These are phyloP conservation scores for Drosophila leonis DNA, from an alignment of 2,888 invertebrate species.

Conservation along the genomic window DNA sequence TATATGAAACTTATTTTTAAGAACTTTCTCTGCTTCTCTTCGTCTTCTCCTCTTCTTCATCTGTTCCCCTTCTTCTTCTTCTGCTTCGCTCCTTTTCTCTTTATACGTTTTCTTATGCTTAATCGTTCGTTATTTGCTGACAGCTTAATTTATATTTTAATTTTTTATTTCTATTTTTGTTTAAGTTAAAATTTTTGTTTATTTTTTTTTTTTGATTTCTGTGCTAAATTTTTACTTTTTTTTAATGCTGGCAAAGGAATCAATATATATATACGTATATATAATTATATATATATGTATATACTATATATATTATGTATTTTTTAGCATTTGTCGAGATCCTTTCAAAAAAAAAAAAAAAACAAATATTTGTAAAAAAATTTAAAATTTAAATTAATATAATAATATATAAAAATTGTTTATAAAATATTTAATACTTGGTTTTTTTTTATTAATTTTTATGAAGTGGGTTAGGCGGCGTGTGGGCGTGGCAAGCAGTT, in stretches of 20 bases:
- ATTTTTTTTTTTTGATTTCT: conserved; percentile 29
- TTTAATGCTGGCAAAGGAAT: conserved; percentile 37
- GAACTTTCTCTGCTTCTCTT: conserved; percentile 39
- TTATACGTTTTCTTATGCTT: not conserved
- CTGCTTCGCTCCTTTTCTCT: not conserved
- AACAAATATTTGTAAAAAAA: conserved; percentile 9
- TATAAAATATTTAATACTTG: conserved; percentile 74
- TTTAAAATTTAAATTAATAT: conserved; percentile 19
- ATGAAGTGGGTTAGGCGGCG: not conserved
- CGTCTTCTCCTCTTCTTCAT: not conserved
- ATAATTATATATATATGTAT: not conserved
- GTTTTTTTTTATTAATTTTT: not conserved
- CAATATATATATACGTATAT: not conserved
- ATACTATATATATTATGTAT: conserved; percentile 15
- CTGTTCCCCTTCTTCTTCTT: not conserved
- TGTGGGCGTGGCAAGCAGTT: conserved; percentile 39
- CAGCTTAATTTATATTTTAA: conserved; percentile 41
- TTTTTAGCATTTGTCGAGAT: conserved; percentile 66
- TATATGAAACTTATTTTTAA: conserved; percentile 73
- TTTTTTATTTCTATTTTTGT: conserved; percentile 27
- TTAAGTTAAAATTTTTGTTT: conserved; percentile 16
- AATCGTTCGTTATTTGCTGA: conserved; percentile 59
- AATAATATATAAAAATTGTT: conserved; percentile 32
- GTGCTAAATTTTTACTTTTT: conserved; percentile 42
- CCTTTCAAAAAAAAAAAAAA: conserved; percentile 49